Conservation (phyloP, 2,888 invertebrate genomes). For the Spilarctia lutea region DNA sequence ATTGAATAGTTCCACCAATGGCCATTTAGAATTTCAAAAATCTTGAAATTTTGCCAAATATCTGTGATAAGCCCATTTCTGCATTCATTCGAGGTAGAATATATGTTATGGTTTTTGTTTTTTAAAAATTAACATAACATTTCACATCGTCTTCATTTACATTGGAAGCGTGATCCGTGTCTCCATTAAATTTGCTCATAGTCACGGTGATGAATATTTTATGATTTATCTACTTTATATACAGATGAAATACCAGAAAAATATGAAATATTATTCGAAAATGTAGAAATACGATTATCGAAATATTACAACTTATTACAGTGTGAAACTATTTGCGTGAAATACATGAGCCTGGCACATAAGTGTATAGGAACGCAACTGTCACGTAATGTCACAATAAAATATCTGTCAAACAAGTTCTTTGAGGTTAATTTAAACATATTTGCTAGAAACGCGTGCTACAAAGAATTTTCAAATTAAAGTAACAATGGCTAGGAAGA, state of each 20-base stretch:
- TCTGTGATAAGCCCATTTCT: slow-evolving; percentile 31
- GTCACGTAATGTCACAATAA: background rate
- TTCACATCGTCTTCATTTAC: background rate
- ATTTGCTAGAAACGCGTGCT: background rate
- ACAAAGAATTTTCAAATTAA: background rate
- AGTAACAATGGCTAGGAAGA: slow-evolving; percentile 71
- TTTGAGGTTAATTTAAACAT: background rate
- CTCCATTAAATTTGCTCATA: background rate
- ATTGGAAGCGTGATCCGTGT: background rate
- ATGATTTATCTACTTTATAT: background rate
- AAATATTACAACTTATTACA: background rate
- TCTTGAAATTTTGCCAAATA: slow-evolving; percentile 72
- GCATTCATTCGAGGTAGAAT: background rate
- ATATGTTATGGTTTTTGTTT: background rate
- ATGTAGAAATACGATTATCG: background rate
- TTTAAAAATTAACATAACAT: background rate
- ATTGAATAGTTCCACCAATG: slow-evolving; percentile 70
- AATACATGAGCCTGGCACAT: no score
- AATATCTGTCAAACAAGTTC: background rate
- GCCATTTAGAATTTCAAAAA: slow-evolving; percentile 63
- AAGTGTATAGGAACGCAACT: background rate
- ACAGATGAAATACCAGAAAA: background rate
- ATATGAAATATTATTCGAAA: background rate
- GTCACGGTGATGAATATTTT: background rate
- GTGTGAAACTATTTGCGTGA: background rate